Percentiles rank a stretch among this genome's conserved stretches.
phyloP scores from a whole-genome alignment of 2,797 vertebrate genomes.

The Anguilla pacifica region DNA sequence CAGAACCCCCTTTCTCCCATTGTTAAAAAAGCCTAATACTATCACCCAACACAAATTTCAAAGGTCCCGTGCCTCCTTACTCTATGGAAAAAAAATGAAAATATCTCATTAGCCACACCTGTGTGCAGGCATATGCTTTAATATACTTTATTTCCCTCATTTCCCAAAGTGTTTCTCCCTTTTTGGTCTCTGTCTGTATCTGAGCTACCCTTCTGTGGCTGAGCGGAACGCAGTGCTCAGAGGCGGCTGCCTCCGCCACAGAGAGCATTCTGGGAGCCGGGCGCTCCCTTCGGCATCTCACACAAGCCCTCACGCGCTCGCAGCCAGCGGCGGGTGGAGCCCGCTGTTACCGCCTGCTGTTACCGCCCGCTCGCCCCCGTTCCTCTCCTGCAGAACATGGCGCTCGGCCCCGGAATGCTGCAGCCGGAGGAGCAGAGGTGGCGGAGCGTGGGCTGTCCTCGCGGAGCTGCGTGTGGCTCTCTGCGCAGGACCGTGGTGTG shows the following conservation, averaged over 20 bases:
- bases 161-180: background rate
- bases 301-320: conserved; percentile 32
- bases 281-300: conserved; percentile 19
- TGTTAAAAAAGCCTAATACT: conserved; percentile 19
- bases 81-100: background rate
- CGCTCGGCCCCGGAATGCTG: conserved; percentile 40
- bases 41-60: conserved; percentile 20
- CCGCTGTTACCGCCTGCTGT: background rate
- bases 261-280: conserved; percentile 16
- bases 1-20: conserved; percentile 22
- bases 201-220: conserved; percentile 1
- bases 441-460: conserved; percentile 45
- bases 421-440: conserved; percentile 56
- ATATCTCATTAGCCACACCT: background rate
- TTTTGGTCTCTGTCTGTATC: background rate
- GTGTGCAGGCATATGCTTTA: background rate
- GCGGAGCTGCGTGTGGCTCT: conserved; percentile 21
- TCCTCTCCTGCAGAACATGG: too few species aligned
- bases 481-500: background rate
- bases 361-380: background rate
- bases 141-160: background rate
- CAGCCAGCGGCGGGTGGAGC: background rate
- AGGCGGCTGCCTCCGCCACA: conserved; percentile 25
- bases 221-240: conserved; percentile 9
- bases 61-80: background rate